Conservation (phyloP, 1,140 invertebrate genomes). For the Myzus persicae region DNA sequence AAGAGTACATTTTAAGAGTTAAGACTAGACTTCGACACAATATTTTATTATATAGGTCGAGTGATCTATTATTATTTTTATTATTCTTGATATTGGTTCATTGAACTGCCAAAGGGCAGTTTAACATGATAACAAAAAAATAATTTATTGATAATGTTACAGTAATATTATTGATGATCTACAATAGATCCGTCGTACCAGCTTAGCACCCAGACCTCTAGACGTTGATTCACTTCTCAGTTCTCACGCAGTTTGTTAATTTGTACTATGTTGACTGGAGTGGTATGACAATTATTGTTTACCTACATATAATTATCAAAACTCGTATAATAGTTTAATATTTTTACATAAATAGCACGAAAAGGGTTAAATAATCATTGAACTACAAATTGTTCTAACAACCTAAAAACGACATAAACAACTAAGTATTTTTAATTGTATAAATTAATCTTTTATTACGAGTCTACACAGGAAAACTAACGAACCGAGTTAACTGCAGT, state of each 20-base stretch:
- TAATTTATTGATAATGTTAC: no score
- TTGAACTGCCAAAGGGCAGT: no score
- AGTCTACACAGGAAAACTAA: not conserved
- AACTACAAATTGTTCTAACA: not conserved
- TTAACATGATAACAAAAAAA: no score
- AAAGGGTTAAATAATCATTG: not conserved
- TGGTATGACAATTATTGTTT: no score
- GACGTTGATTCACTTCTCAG: not conserved
- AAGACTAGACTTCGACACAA: not conserved
- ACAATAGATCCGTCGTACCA: no score
- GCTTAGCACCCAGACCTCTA: no score
- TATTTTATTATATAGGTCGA: not conserved
- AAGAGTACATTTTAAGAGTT: not conserved
- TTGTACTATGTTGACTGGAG: not conserved
- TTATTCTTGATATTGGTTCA: no score
- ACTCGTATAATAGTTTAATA: not conserved
- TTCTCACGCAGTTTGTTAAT: not conserved
- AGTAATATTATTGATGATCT: no score
- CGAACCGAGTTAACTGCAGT: not conserved
- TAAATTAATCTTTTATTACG: not conserved
- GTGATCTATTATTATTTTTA: not conserved
- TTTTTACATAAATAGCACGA: not conserved
- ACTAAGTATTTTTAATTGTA: not conserved
- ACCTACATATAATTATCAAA: no score
- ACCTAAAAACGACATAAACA: not conserved